Conservation (phyloP, 2,797 vertebrate genomes). For the Molossus molossus region DNA sequence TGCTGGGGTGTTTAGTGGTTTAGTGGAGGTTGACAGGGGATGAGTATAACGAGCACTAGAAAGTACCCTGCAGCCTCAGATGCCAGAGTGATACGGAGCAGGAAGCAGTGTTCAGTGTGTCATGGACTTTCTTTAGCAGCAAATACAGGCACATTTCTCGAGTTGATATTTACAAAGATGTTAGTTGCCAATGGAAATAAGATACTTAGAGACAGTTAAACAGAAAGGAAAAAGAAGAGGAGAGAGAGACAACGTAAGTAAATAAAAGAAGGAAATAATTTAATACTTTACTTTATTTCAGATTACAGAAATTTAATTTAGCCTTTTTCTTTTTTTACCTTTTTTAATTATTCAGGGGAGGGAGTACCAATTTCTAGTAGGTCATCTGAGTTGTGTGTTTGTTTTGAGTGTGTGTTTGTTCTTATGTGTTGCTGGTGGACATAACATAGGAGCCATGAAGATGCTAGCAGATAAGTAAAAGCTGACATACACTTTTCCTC, state of each 20-base stretch:
- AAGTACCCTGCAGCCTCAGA: neutral
- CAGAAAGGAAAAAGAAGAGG: neutral
- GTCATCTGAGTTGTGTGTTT: neutral
- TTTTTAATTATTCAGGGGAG: neutral
- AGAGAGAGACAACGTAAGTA: neutral
- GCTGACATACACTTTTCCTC: neutral
- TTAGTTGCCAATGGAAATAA: neutral
- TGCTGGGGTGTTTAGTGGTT: neutral
- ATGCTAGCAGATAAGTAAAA: neutral
- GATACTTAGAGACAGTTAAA: neutral
- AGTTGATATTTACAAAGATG: neutral
- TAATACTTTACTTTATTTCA: slow-evolving; percentile 13
- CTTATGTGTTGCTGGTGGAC: neutral
- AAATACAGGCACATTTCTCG: slow-evolving; percentile 11
- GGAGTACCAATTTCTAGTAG: neutral
- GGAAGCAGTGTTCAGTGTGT: neutral
- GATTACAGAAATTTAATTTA: neutral
- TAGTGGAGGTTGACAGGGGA: neutral
- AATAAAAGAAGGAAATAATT: neutral
- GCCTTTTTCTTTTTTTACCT: neutral
- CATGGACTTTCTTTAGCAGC: neutral
- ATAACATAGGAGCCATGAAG: neutral
- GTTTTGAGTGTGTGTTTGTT: neutral
- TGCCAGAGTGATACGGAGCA: neutral
- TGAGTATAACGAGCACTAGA: neutral